Conservation (phyloP, 2,888 invertebrate genomes). For the Pheosia gnoma region DNA sequence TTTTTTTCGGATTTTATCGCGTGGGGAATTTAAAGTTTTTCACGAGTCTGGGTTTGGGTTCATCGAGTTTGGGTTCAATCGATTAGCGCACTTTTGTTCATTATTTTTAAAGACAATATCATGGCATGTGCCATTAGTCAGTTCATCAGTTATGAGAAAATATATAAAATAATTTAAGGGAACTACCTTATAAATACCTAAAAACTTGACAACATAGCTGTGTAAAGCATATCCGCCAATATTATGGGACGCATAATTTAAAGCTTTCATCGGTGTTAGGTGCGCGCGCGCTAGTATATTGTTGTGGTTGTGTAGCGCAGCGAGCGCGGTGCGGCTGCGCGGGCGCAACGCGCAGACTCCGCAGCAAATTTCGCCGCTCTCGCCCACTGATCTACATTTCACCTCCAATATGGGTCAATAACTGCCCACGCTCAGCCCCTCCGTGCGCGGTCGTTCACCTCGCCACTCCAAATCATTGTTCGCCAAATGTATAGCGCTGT, state of each 20-base stretch:
- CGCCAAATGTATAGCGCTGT: constrained; percentile 81
- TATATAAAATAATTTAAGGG: too few relatives aligned
- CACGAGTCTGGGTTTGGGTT: too few relatives aligned
- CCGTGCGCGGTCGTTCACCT: constrained; percentile 81
- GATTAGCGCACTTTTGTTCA: too few relatives aligned
- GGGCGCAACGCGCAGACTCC: constrained; percentile 56
- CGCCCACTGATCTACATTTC: constrained; percentile 85
- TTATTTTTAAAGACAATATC: too few relatives aligned
- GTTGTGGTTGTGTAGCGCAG: constrained; percentile 7
- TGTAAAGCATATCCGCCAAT: neutral
- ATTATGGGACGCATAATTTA: neutral
- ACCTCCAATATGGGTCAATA: constrained; percentile 84
- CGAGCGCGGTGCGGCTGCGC: constrained; percentile 31
- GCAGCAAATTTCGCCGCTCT: constrained; percentile 81
- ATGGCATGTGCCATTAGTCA: too few relatives aligned
- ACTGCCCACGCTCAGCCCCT: constrained; percentile 84
- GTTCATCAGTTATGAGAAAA: too few relatives aligned
- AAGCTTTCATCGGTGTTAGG: constrained; percentile 5
- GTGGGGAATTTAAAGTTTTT: too few relatives aligned
- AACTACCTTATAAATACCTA: too few relatives aligned
- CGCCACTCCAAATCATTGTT: constrained; percentile 83
- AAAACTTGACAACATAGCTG: neutral
- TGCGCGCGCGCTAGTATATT: constrained; percentile 11
- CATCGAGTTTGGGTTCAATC: too few relatives aligned
- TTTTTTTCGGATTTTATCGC: too few relatives aligned